phyloP scores from a whole-genome alignment of 2,888 invertebrate genomes.

The Xestia xanthographa region DNA sequence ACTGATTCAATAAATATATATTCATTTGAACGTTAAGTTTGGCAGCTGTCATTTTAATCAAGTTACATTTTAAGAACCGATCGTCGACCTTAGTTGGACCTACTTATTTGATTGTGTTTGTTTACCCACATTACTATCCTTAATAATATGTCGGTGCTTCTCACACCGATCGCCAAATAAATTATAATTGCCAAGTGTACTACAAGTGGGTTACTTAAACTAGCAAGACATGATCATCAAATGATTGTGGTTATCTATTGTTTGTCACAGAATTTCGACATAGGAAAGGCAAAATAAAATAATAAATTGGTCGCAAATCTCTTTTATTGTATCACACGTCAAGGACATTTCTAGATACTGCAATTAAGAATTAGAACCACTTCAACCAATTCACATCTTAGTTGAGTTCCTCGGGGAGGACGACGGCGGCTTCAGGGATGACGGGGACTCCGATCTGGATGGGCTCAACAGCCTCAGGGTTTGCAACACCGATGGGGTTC shows the following conservation, averaged over 20 bases:
- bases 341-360: conserved; percentile 30
- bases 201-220: no score
- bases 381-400: conserved; percentile 44
- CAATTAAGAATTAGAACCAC: conserved; percentile 18
- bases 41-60: no score
- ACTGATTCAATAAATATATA: no score
- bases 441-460: conserved; percentile 52
- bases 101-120: no score
- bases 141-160: background rate
- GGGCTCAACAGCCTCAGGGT: conserved; percentile 38
- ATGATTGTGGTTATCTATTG: background rate
- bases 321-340: conserved; percentile 42
- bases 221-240: background rate
- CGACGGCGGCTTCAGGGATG: conserved; percentile 65
- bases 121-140: background rate
- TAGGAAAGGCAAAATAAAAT: background rate
- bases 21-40: no score
- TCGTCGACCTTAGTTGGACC: no score
- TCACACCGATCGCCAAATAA: background rate
- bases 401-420: conserved; percentile 68
- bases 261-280: background rate
- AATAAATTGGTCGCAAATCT: conserved; percentile 15
- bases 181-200: background rate
- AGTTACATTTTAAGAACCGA: no score
- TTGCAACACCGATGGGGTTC: conserved; percentile 30